These are phyloP conservation scores for Steinernema carpocapsae DNA, from an alignment of 2,888 invertebrate genomes.

Conservation along the genomic window DNA sequence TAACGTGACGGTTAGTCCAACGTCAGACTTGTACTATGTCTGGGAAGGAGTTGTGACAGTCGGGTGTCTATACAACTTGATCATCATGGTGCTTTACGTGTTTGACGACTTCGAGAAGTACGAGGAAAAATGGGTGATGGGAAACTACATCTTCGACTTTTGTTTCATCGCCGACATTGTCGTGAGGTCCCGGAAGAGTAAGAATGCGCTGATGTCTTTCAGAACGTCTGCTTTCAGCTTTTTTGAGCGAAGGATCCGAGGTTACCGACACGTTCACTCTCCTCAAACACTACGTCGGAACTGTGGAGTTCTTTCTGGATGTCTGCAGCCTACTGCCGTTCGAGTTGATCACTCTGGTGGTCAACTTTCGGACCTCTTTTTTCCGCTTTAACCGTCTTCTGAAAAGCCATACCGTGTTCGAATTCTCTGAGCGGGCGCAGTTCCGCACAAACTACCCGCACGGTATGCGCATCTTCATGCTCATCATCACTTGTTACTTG, in stretches of 20 bases:
- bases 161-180: slow-evolving; percentile 56
- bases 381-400: slow-evolving; percentile 35
- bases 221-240: slow-evolving; percentile 43
- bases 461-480: slow-evolving; percentile 56
- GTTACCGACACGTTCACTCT: slow-evolving; percentile 40
- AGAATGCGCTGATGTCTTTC: slow-evolving; percentile 25
- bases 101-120: slow-evolving; percentile 58
- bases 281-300: slow-evolving; percentile 42
- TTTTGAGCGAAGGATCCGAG: slow-evolving; percentile 47
- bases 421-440: neutral
- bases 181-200: slow-evolving; percentile 55
- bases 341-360: slow-evolving; percentile 50
- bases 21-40: slow-evolving; percentile 53
- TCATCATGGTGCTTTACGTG: slow-evolving; percentile 64
- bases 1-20: neutral
- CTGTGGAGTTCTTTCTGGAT: slow-evolving; percentile 46
- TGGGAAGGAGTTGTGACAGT: slow-evolving; percentile 60
- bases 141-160: slow-evolving; percentile 55
- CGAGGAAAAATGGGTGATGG: slow-evolving; percentile 45
- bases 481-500: slow-evolving; percentile 48
- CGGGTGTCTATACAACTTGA: slow-evolving; percentile 60
- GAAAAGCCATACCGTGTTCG: slow-evolving; percentile 28
- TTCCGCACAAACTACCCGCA: slow-evolving; percentile 58
- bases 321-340: slow-evolving; percentile 50
- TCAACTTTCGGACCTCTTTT: slow-evolving; percentile 38